phyloP scores from a whole-genome alignment of 2,888 invertebrate species.

The Agonum fuliginosum region DNA sequence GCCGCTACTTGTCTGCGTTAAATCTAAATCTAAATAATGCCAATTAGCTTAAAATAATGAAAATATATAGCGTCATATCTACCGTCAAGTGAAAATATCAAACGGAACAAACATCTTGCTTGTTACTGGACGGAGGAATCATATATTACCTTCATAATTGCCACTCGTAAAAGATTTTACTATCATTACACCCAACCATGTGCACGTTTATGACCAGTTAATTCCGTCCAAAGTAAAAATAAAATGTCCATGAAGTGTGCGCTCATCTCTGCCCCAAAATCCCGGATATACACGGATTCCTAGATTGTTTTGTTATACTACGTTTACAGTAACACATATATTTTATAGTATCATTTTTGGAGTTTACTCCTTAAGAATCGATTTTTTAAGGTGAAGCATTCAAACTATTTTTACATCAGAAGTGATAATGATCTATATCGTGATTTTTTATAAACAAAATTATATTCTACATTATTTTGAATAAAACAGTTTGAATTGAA shows the following conservation, averaged over 20 bases:
- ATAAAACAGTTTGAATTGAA: no score
- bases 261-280: background rate
- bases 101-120: constrained; percentile 37
- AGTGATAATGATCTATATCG: no score
- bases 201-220: constrained; percentile 53
- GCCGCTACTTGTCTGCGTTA: constrained; percentile 5
- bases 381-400: no score
- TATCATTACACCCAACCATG: constrained; percentile 41
- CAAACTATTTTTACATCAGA: no score
- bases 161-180: constrained; percentile 45
- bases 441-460: no score
- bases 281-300: background rate
- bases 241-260: constrained; percentile 4
- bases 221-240: constrained; percentile 46
- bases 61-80: constrained; percentile 33
- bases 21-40: constrained; percentile 24
- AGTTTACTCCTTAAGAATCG: no score
- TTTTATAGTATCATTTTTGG: no score
- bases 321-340: background rate
- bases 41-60: constrained; percentile 37
- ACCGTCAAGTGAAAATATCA: constrained; percentile 27
- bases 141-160: constrained; percentile 54
- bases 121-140: constrained; percentile 31
- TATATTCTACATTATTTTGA: no score
- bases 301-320: background rate